These are phyloP conservation scores for Conchocele bisecta DNA, from an alignment of 2,888 invertebrate species.

Conservation along the genomic window DNA sequence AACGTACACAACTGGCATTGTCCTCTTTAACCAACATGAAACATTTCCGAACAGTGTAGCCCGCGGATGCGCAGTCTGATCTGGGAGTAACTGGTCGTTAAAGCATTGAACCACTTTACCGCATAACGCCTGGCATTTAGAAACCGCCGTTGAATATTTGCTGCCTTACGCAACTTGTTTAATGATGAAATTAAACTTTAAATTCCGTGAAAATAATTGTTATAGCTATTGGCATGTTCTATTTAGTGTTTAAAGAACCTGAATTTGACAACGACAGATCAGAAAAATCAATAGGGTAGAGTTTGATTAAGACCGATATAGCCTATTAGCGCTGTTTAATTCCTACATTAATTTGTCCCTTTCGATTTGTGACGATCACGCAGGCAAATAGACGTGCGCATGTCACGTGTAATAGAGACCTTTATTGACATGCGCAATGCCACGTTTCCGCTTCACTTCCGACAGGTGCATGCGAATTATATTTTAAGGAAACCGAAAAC, in stretches of 20 bases:
- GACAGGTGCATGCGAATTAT: conserved; percentile 66
- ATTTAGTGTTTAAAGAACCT: conserved; percentile 6
- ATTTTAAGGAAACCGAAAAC: too few relatives aligned
- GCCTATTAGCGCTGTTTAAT: conserved; percentile 44
- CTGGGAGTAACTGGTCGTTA: too few relatives aligned
- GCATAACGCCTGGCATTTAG: too few relatives aligned
- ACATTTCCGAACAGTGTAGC: too few relatives aligned
- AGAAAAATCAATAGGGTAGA: conserved; percentile 41
- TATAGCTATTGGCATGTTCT: conserved; percentile 34
- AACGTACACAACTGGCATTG: too few relatives aligned
- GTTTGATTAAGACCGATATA: conserved; percentile 45
- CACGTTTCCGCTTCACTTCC: conserved; percentile 42
- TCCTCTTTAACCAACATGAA: too few relatives aligned
- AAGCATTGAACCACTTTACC: too few relatives aligned
- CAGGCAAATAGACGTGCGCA: conserved; percentile 40
- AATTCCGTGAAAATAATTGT: conserved; percentile 46
- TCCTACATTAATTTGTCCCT: conserved; percentile 49
- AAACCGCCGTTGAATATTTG: background rate
- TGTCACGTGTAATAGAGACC: conserved; percentile 52
- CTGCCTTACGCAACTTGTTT: conserved; percentile 50
- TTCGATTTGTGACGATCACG: conserved; percentile 40
- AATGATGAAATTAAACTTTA: conserved; percentile 38
- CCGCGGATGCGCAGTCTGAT: too few relatives aligned
- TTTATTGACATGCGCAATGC: conserved; percentile 51
- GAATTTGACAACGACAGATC: conserved; percentile 35